These are phyloP conservation scores for Cricetomys ansorgei DNA, from an alignment of 2,113 vertebrate species.

Conservation along the genomic window DNA sequence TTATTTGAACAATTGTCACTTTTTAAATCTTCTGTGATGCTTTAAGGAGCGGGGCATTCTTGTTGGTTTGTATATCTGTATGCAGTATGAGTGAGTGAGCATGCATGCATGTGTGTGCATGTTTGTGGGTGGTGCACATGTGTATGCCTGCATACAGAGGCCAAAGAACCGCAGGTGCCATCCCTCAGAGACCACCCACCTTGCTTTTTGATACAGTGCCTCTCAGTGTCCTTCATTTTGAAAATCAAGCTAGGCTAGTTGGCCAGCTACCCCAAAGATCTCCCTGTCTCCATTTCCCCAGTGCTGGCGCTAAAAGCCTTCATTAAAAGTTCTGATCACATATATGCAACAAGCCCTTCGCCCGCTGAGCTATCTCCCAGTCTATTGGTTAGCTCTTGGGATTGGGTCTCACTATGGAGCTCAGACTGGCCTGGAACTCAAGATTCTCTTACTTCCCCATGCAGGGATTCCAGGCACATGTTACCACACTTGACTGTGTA, in stretches of 20 bases:
- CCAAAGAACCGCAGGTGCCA: too few relatives aligned
- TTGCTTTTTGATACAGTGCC: neutral
- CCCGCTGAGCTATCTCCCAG: neutral
- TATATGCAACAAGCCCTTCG: neutral
- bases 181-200: neutral
- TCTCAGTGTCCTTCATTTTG: neutral
- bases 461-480: neutral
- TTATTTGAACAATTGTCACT: neutral
- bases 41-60: neutral
- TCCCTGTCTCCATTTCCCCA: neutral
- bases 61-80: neutral
- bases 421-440: neutral
- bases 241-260: neutral
- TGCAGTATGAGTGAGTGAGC: neutral
- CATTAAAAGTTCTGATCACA: neutral
- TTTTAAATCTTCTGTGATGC: neutral
- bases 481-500: neutral
- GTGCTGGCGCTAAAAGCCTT: neutral
- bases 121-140: neutral
- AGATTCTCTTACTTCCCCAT: neutral
- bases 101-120: neutral
- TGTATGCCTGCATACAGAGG: neutral
- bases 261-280: neutral
- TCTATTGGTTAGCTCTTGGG: too few relatives aligned
- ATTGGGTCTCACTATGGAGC: neutral